Conservation (phyloP, 2,888 invertebrate species). For the Dexiosoma caninum region DNA sequence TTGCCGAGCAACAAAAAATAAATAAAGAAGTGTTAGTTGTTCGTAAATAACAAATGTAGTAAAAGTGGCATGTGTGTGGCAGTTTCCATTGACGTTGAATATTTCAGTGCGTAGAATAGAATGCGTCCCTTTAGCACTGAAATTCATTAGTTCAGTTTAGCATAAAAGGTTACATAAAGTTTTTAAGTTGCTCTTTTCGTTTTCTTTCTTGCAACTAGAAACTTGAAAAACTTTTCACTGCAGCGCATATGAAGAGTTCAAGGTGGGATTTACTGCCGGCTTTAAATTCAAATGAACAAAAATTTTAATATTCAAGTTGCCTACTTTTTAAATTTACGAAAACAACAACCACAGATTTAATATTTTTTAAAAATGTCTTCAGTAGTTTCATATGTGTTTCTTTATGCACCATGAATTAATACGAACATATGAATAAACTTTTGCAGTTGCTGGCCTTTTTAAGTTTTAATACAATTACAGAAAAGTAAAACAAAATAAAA, state of each 20-base stretch:
- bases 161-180: constrained; percentile 19
- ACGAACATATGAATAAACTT: no score
- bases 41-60: neutral
- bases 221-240: constrained; percentile 17
- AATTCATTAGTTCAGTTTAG: constrained; percentile 41
- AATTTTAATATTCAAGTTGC: neutral
- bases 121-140: constrained; percentile 4
- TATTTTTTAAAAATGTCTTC: no score
- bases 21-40: neutral
- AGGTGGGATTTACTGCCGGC: neutral
- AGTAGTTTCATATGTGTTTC: no score
- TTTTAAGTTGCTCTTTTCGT: neutral
- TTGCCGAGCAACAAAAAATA: neutral
- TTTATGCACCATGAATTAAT: no score
- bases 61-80: neutral
- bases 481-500: no score
- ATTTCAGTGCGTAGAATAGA: neutral
- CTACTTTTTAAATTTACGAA: no score
- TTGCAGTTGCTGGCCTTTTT: no score
- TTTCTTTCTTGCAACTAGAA: neutral
- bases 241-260: neutral
- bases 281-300: neutral
- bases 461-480: no score
- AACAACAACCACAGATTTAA: no score
- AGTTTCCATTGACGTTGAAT: neutral